phyloP scores from a whole-genome alignment of 2,113 vertebrate species.

The Ibidorhyncha struthersii region DNA sequence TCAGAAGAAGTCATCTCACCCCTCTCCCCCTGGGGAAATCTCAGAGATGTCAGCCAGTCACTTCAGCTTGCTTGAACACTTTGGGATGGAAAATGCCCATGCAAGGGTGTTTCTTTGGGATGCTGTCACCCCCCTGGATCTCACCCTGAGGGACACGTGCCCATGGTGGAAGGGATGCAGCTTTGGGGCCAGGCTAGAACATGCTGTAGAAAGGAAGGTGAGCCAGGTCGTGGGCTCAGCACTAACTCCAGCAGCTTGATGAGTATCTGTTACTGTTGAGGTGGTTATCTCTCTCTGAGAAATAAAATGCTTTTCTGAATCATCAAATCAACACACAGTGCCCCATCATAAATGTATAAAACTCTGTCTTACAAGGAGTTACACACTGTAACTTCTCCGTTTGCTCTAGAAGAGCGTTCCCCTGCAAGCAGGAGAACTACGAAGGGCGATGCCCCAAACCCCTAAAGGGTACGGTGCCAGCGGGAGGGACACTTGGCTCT shows the following conservation, averaged over 20 bases:
- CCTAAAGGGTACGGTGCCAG: accelerated
- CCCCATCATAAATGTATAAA: accelerated
- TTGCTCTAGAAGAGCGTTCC: neutral
- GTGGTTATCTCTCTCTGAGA: neutral
- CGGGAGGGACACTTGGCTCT: accelerated
- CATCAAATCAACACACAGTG: neutral
- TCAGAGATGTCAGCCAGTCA: accelerated
- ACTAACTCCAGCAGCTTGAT: neutral
- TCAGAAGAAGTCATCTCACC: accelerated
- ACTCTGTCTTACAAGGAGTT: neutral
- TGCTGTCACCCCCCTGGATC: neutral
- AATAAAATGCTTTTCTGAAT: neutral
- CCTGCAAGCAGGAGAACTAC: neutral
- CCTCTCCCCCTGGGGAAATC: neutral
- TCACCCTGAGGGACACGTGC: neutral
- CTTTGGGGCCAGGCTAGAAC: neutral
- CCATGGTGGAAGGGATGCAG: accelerated
- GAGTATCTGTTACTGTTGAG: accelerated
- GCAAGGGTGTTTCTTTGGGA: neutral
- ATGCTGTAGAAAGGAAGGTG: neutral
- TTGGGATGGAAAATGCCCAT: neutral
- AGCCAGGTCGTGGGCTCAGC: neutral
- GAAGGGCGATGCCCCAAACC: accelerated
- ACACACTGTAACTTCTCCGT: accelerated
- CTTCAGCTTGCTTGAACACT: accelerated